phyloP scores from a whole-genome alignment of 2,113 vertebrate genomes.

The Varanus salvator region DNA sequence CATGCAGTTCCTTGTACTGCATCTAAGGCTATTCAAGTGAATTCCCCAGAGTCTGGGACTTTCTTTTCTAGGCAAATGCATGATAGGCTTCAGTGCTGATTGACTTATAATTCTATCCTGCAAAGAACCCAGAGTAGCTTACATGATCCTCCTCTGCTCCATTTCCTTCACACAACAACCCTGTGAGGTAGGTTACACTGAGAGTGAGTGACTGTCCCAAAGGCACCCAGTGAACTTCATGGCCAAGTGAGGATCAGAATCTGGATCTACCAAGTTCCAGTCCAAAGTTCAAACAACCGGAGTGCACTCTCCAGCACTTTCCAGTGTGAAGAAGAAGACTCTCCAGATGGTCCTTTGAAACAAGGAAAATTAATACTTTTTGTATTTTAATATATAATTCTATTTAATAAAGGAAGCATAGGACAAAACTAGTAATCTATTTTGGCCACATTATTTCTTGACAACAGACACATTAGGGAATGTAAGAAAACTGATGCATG shows the following conservation, averaged over 20 bases:
- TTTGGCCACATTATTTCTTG: not conserved
- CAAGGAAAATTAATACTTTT: not conserved
- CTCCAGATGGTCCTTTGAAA: not conserved
- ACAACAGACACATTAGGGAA: not conserved
- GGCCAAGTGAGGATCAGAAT: no score
- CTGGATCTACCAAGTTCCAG: no score
- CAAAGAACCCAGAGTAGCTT: no score
- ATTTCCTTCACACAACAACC: no score
- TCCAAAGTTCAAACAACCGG: no score
- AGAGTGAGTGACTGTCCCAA: no score
- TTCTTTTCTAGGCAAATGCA: not conserved
- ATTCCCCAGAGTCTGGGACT: not conserved
- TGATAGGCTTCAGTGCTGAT: no score
- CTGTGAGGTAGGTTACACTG: no score
- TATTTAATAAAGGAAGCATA: not conserved
- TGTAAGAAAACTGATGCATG: not conserved
- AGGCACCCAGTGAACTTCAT: no score
- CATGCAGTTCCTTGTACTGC: not conserved
- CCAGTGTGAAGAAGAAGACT: not conserved
- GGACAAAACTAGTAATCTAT: not conserved
- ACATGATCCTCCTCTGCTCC: no score
- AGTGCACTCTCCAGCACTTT: no score
- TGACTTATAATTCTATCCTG: no score
- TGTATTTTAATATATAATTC: not conserved
- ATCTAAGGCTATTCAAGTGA: not conserved